These are phyloP conservation scores for Drosophila littoralis DNA, from an alignment of 1,140 invertebrate species.

Conservation along the genomic window DNA sequence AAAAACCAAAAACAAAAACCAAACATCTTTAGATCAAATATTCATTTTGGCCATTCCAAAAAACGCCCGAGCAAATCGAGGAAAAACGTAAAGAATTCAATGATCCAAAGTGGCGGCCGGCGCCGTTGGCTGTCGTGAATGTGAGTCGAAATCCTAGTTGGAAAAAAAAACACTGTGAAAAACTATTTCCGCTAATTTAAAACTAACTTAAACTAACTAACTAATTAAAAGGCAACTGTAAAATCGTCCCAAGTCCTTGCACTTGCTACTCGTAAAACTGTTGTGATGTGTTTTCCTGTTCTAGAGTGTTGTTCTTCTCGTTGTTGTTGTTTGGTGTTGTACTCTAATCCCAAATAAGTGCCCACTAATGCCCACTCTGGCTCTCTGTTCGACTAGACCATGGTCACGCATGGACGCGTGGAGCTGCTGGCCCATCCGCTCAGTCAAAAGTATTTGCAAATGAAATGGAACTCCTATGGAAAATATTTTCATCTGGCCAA, in stretches of 20 bases:
- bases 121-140: conserved; percentile 88
- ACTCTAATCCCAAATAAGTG: background rate
- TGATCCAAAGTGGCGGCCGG: conserved; percentile 86
- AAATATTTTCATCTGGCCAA: conserved; percentile 93
- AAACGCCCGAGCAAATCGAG: conserved; percentile 85
- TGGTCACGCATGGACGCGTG: conserved; percentile 92
- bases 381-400: conserved; percentile 86
- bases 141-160: conserved; percentile 85
- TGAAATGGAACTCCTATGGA: conserved; percentile 95
- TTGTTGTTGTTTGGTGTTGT: background rate
- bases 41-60: conserved; percentile 87
- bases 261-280: conserved; percentile 10
- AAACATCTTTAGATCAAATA: conserved; percentile 86
- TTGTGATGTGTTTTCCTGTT: background rate
- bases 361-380: conserved; percentile 20
- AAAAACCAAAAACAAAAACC: background rate
- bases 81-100: conserved; percentile 85
- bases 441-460: conserved; percentile 93
- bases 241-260: conserved; percentile 35
- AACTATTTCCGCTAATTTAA: background rate
- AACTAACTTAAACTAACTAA: background rate
- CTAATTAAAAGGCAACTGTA: conserved; percentile 37
- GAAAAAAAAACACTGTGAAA: conserved; percentile 9
- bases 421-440: conserved; percentile 92
- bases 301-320: background rate